phyloP scores from a whole-genome alignment of 2,888 invertebrate species.

The Phymatocera aterrima region DNA sequence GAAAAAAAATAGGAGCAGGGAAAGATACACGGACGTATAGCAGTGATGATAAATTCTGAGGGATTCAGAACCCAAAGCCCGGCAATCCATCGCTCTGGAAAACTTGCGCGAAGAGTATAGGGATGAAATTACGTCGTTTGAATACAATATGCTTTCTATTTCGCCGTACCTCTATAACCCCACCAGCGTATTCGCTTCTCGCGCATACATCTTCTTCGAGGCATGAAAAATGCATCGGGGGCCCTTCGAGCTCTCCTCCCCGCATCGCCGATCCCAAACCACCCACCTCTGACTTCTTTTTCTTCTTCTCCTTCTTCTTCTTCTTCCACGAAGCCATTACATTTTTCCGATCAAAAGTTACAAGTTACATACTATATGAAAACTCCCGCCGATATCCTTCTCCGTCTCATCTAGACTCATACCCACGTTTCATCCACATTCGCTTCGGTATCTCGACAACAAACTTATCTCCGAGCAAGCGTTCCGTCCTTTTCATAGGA shows the following conservation, averaged over 20 bases:
- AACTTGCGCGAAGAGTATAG: constrained; percentile 54
- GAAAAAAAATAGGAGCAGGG: constrained; percentile 16
- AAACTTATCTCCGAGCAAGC: background rate
- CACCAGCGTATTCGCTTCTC: background rate
- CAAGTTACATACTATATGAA: constrained; percentile 56
- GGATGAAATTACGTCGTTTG: constrained; percentile 64
- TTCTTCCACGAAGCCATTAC: constrained; percentile 61
- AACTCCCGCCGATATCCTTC: constrained; percentile 52
- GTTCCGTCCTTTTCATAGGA: too few species aligned
- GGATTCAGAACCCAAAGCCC: constrained; percentile 38
- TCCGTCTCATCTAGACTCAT: constrained; percentile 19
- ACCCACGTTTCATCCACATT: constrained; percentile 30
- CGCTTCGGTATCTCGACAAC: background rate
- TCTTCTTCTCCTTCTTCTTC: too few species aligned
- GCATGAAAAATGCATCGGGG: constrained; percentile 73
- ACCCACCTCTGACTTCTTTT: background rate
- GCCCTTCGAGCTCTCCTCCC: constrained; percentile 64
- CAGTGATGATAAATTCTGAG: constrained; percentile 35
- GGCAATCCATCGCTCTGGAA: constrained; percentile 59
- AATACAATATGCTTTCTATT: constrained; percentile 55
- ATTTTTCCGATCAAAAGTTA: constrained; percentile 72
- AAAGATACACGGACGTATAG: constrained; percentile 53
- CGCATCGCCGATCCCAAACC: constrained; percentile 39
- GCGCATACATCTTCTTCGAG: constrained; percentile 62
- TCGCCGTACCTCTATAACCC: constrained; percentile 13